Conservation (phyloP, 2,113 vertebrate genomes). For the Fukomys damarensis region DNA sequence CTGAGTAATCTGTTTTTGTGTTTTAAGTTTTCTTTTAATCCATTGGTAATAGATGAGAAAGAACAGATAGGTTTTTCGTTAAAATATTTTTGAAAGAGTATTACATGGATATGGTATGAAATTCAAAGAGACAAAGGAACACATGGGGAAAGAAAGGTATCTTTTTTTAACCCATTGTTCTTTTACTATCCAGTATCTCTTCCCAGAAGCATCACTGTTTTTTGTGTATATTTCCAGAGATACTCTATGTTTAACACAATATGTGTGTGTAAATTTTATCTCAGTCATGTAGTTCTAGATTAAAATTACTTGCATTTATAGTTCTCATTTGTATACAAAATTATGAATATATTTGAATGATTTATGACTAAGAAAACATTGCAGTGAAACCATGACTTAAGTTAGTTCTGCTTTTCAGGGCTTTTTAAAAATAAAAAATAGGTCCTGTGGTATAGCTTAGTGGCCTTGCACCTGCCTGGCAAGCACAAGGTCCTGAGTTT, state of each 20-base stretch:
- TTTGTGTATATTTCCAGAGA: neutral
- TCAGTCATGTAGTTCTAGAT: neutral
- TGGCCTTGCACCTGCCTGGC: neutral
- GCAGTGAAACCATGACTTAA: neutral
- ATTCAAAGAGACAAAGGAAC: conserved; percentile 5
- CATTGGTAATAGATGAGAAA: conserved; percentile 6
- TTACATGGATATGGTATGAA: neutral
- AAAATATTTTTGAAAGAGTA: conserved; percentile 24
- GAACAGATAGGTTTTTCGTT: neutral
- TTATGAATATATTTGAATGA: conserved; percentile 40
- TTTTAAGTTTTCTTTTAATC: conserved; percentile 54
- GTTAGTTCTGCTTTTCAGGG: neutral
- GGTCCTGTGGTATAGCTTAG: neutral
- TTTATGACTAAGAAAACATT: conserved; percentile 42
- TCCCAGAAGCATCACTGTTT: neutral
- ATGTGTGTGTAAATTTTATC: neutral
- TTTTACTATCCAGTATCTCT: neutral
- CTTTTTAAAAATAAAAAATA: conserved; percentile 19
- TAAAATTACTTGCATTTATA: conserved; percentile 38
- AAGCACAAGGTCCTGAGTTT: neutral
- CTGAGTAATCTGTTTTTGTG: conserved; percentile 16
- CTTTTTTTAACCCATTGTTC: neutral
- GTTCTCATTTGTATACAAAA: conserved; percentile 38
- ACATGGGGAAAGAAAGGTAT: neutral
- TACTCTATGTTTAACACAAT: neutral